These are phyloP conservation scores for Lepidurus couesii DNA, from an alignment of 1,140 invertebrate species.

Conservation along the genomic window DNA sequence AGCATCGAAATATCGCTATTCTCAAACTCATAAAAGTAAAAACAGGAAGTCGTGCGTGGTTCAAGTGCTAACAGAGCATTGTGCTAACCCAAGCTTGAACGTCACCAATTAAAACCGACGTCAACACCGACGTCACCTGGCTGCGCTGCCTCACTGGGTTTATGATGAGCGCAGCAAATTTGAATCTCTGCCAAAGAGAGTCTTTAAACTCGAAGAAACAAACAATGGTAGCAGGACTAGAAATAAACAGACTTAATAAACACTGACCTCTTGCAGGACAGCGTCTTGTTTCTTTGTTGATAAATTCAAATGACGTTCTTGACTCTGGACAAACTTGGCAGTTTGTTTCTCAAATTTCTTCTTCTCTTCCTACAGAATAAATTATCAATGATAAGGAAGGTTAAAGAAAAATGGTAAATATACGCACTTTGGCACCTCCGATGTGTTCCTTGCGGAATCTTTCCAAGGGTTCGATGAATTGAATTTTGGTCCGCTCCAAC, in stretches of 20 bases:
- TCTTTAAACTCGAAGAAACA: background rate
- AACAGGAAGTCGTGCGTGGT: too few species aligned
- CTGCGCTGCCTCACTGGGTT: too few species aligned
- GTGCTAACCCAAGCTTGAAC: background rate
- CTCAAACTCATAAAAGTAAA: too few species aligned
- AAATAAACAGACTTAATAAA: constrained; percentile 9
- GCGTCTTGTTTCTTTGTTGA: constrained; percentile 89
- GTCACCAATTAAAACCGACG: constrained; percentile 1
- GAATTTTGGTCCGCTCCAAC: constrained; percentile 81
- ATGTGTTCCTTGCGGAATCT: constrained; percentile 91
- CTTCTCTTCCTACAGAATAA: constrained; percentile 68
- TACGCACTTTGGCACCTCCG: constrained; percentile 78
- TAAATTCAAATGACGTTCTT: constrained; percentile 88
- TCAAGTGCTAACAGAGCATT: background rate
- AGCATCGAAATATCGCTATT: too few species aligned
- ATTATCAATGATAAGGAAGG: constrained; percentile 30
- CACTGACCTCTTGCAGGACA: constrained; percentile 79
- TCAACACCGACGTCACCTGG: background rate
- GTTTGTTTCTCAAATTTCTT: constrained; percentile 98
- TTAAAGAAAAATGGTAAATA: constrained; percentile 31
- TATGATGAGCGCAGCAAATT: background rate
- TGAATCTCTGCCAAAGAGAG: constrained; percentile 14
- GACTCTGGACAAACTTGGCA: constrained; percentile 89
- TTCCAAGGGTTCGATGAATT: constrained; percentile 86
- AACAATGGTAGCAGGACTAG: background rate